Evolutionary conservation across 2,113 vertebrate species (phyloP), one percentile per base, ranked within the genome.

Genomic region (Casuarius casuarius): DNA sequence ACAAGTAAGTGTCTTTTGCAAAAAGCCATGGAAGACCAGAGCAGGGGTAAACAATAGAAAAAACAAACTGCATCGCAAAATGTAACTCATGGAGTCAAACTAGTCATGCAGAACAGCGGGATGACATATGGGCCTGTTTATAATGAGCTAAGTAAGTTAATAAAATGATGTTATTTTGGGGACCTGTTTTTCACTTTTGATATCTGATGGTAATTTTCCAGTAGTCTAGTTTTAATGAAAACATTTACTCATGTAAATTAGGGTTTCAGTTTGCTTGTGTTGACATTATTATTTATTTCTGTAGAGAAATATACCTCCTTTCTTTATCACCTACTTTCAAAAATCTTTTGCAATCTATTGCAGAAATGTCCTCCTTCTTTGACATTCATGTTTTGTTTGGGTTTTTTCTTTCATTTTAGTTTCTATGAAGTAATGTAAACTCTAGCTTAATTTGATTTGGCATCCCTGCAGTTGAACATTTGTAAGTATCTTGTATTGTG

Each of bases 401-500:
- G 79, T 90, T 96, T 96, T 95, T 97, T 96, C 94, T 91, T 94
- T 95, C 90, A 74, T 97, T 97, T 96, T 97, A 94, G 95, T 97
- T 98, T 98, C 89, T 96, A 40, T 97, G 96, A 97, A 98, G 97
- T 98, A 97, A 96, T 96, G 96, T 97, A 97, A 98, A 98, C 97
- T 98, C 97, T 96, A 96, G 92, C 94, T 98, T 98, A 98, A 98
- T 98, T 98, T 98, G 97, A 97, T 97, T 98, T 98, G 98, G 97
- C 97, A 98, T 98, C 95, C 94, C 97, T 40, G 93, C 97, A 94
- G 97, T 97, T 89, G 98, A 98, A 98, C 97, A 96, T 97, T 98
- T 98, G 95, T 98, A 97, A 98, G 97, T 98, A 97, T 98, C 97
- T 97, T 98, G 96, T 98, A 97, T 97, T 98, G 97, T 98, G 97